These are phyloP conservation scores for Epinephelus cyanopodus DNA, from an alignment of 2,113 vertebrate genomes.

Conservation along the genomic window DNA sequence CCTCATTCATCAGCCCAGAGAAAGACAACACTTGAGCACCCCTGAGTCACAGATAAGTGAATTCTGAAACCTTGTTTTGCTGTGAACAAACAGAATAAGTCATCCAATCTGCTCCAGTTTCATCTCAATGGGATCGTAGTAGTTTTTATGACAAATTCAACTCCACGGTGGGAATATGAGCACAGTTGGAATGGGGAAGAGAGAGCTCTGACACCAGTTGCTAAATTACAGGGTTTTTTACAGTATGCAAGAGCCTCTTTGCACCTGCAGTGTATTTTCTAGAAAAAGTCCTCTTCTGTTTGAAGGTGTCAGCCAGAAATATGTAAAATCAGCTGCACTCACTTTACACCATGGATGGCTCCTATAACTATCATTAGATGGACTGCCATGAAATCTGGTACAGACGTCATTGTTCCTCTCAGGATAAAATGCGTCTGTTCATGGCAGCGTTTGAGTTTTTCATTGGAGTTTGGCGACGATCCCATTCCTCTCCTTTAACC, in stretches of 20 bases:
- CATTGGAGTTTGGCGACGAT: no score
- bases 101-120: conserved; percentile 50
- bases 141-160: conserved; percentile 51
- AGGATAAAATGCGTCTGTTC: no score
- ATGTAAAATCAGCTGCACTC: not conserved
- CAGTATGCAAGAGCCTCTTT: conserved; percentile 3
- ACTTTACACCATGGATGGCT: no score
- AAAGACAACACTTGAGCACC: conserved; percentile 57
- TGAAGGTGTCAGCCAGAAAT: not conserved
- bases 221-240: conserved; percentile 25
- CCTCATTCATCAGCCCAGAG: conserved; percentile 57
- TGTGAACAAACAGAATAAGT: conserved; percentile 67
- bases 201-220: conserved; percentile 22
- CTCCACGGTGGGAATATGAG: conserved; percentile 16
- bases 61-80: conserved; percentile 61
- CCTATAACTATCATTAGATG: not conserved
- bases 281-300: not conserved
- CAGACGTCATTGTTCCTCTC: not conserved
- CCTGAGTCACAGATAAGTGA: conserved; percentile 66
- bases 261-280: not conserved
- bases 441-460: no score
- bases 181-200: conserved; percentile 41
- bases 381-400: not conserved
- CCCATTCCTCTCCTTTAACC: no score
- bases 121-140: conserved; percentile 47